phyloP scores from a whole-genome alignment of 2,797 vertebrate genomes.

The Coranthus polyacanthus region DNA sequence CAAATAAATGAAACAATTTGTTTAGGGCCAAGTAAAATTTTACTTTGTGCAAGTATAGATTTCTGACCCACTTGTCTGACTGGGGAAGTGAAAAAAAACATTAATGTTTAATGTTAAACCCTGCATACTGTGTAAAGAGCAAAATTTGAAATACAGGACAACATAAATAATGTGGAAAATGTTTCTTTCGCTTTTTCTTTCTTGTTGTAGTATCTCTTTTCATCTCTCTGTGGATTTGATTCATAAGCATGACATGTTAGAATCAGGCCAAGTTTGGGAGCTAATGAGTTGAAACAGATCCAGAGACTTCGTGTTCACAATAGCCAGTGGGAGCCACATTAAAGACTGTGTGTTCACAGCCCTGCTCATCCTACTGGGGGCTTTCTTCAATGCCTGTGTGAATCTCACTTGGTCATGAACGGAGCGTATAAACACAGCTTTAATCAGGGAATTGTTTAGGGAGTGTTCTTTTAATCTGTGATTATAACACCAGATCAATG shows the following conservation, averaged over 20 bases:
- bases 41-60: too few relatives aligned
- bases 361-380: slow-evolving; percentile 53
- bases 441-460: slow-evolving; percentile 83
- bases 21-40: too few relatives aligned
- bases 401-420: slow-evolving; percentile 65
- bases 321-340: slow-evolving; percentile 73
- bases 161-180: slow-evolving; percentile 40
- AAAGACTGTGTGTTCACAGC: slow-evolving; percentile 68
- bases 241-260: slow-evolving; percentile 72
- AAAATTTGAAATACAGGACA: slow-evolving; percentile 19
- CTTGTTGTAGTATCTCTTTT: slow-evolving; percentile 55
- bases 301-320: slow-evolving; percentile 74
- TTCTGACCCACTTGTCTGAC: too few relatives aligned
- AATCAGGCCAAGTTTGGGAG: slow-evolving; percentile 80
- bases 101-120: too few relatives aligned
- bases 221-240: slow-evolving; percentile 80
- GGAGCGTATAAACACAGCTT: slow-evolving; percentile 75
- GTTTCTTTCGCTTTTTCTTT: slow-evolving; percentile 16
- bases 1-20: too few relatives aligned
- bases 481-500: slow-evolving; percentile 85
- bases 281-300: slow-evolving; percentile 85
- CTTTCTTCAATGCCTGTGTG: slow-evolving; percentile 59
- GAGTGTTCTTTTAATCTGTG: slow-evolving; percentile 83
- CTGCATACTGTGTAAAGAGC: not conserved
- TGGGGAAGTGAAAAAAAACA: too few relatives aligned